Conservation (phyloP, 2,113 vertebrate genomes). For the Petroica traversi region DNA sequence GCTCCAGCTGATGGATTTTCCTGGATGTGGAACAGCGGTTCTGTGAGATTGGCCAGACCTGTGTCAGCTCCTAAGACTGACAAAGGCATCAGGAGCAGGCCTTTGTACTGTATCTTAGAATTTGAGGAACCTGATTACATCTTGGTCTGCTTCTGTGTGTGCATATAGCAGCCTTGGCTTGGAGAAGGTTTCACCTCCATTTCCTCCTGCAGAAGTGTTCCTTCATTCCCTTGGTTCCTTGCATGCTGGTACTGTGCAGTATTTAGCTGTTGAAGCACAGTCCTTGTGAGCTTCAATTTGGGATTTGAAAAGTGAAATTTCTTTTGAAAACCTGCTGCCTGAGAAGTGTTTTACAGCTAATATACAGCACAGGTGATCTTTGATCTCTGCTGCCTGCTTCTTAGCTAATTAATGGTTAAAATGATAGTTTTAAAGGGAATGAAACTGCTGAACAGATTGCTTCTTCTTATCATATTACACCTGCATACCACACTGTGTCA, state of each 20-base stretch:
- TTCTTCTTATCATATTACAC: background rate
- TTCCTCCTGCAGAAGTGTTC: background rate
- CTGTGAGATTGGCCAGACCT: background rate
- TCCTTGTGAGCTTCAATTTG: background rate
- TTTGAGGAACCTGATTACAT: background rate
- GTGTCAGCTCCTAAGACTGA: background rate
- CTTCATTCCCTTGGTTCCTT: background rate
- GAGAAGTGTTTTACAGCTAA: background rate
- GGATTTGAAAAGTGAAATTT: background rate
- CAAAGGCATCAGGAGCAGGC: background rate
- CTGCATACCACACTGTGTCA: background rate
- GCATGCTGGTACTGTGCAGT: accelerated
- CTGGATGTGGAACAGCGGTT: accelerated
- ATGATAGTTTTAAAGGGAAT: background rate
- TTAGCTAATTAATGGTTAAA: conserved; percentile 34
- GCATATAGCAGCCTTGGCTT: background rate
- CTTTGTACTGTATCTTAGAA: background rate
- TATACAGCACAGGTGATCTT: background rate
- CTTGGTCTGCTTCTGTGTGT: background rate
- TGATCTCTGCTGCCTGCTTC: background rate
- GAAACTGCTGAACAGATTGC: conserved; percentile 1
- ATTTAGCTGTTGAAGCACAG: background rate
- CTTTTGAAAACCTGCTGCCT: background rate
- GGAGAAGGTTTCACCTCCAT: background rate
- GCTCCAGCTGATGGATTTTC: accelerated